Evolutionary conservation across 2,113 vertebrate genomes (phyloP), one percentile per base, ranked within the genome.

Genomic region (Cepphus grylle): DNA sequence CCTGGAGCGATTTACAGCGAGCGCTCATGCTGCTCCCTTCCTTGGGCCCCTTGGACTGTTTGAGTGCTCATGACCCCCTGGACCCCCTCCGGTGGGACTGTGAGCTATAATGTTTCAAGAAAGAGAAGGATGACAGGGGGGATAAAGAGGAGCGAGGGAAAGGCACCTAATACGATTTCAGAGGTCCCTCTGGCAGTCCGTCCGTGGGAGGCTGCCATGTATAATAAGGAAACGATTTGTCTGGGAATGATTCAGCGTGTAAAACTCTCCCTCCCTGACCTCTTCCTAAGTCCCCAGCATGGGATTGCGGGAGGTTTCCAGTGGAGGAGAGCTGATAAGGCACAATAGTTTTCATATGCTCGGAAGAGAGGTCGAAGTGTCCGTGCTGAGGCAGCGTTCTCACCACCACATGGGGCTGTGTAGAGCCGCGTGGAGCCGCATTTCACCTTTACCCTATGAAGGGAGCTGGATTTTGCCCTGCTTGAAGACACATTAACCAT

Each of bases 171-270:
- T 82, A 77, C 8, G 9, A 92, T 91, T 92, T 88, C 63, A 90
- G 94, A 92, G 91, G 94, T 42, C 94, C 83, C 95, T 96, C 83
- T 95, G 95, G 96, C 97, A 95, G 58, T 52, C 58, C 6, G 15
- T 95, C 93, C 9, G 65, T 94, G 91, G 96, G 97, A 97, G 96
- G 94, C 95, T 97, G 96, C 96, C 94, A 91, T 81, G 86, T 95
- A 84, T 88, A 97, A 97, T 94, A 96, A 96, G 94, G 95, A 95
- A 97, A 93, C 23, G 52, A 97, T 95, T 96, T 95, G 94, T 97
- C 94, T 96, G 86, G 65, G 86, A 93, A 88, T 95, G 92, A 97
- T 96, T 96, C 94, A 92, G 81, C 50, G 16, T 73, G 90, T 92
- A 90, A 91, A 97, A 73, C 70, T 87, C 86, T 92, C 86, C 61